Evolutionary conservation across 2,888 invertebrate species (phyloP).

Genomic region (Formica aserva): DNA sequence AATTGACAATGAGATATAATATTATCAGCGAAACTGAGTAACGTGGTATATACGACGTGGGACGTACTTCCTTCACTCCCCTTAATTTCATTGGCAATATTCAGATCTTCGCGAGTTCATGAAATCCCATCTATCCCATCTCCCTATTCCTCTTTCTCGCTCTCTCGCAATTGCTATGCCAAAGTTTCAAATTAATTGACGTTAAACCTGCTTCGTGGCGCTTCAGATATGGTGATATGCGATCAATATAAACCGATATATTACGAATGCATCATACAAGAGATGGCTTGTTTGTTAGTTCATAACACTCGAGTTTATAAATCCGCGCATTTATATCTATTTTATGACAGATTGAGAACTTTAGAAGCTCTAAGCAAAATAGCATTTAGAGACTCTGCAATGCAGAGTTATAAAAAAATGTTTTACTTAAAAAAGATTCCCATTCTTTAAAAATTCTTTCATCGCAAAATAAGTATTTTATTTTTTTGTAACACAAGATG

Average conservation of each 20-base stretch:
- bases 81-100: slow-evolving; percentile 58
- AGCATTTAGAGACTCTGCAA: not conserved
- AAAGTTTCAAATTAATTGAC: slow-evolving; percentile 63
- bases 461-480: not conserved
- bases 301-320: not conserved
- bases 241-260: slow-evolving; percentile 46
- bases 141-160: slow-evolving; percentile 18
- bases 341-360: not conserved
- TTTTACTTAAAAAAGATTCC: not conserved
- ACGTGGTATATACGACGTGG: not conserved
- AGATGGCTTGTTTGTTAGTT: slow-evolving; percentile 30
- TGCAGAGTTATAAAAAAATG: not conserved
- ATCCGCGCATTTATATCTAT: slow-evolving; percentile 1
- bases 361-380: not conserved
- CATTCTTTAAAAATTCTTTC: not conserved
- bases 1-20: slow-evolving; percentile 41
- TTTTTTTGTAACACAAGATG: not conserved
- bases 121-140: slow-evolving; percentile 41
- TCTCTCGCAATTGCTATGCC: slow-evolving; percentile 43
- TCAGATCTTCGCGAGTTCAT: slow-evolving; percentile 49
- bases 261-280: slow-evolving; percentile 20
- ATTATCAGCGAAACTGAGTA: slow-evolving; percentile 39
- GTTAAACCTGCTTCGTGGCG: slow-evolving; percentile 51
- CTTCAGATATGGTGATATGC: slow-evolving; percentile 37
- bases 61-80: slow-evolving; percentile 46